Evolutionary conservation across 2,797 vertebrate species (phyloP).

Genomic region (Paguma larvata): DNA sequence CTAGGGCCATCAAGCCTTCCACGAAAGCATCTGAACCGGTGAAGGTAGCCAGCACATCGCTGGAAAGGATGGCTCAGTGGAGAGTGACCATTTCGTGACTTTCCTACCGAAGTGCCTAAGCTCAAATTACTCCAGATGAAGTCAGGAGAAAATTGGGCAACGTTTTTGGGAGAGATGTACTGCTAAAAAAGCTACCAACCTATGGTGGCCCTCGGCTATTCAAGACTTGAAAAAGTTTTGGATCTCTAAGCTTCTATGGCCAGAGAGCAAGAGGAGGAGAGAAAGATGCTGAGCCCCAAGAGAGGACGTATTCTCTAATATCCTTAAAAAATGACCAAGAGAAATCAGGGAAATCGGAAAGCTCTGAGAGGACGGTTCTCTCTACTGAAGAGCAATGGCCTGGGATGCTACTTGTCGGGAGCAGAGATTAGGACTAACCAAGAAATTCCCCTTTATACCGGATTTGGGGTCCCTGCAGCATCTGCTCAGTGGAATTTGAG

Average conservation of each 20-base stretch:
- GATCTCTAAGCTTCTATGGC: neutral
- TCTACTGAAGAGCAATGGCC: neutral
- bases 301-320: neutral
- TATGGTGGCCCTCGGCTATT: neutral
- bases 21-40: neutral
- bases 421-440: neutral
- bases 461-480: neutral
- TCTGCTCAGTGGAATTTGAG: neutral
- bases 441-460: neutral
- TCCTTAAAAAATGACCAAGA: neutral
- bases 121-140: neutral
- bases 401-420: neutral
- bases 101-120: neutral
- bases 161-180: neutral
- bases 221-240: neutral
- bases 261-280: neutral
- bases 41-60: neutral
- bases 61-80: constrained; percentile 6
- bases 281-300: neutral
- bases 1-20: neutral
- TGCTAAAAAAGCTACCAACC: neutral
- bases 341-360: neutral
- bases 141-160: neutral
- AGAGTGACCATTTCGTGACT: neutral
- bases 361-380: neutral